These are phyloP conservation scores for Elachura formosa DNA, from an alignment of 2,113 vertebrate species.

Conservation along the genomic window DNA sequence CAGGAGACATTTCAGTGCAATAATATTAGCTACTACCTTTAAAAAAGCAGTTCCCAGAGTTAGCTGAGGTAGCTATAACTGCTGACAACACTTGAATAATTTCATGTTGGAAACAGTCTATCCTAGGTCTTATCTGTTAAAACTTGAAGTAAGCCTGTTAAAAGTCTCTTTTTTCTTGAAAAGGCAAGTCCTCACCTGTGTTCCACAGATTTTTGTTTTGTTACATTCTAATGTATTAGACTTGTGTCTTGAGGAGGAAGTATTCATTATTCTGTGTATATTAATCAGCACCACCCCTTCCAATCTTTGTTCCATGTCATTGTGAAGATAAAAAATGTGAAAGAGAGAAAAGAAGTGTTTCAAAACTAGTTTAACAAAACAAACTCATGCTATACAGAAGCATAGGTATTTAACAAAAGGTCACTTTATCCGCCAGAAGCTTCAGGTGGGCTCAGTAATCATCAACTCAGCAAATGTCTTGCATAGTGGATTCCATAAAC, in stretches of 20 bases:
- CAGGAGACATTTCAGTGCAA: background rate
- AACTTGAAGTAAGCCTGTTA: slow-evolving; percentile 32
- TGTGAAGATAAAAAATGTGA: slow-evolving; percentile 6
- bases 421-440: slow-evolving; percentile 24
- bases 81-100: slow-evolving; percentile 32
- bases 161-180: slow-evolving; percentile 44
- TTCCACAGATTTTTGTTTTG: slow-evolving; percentile 3
- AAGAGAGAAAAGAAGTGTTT: background rate
- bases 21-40: background rate
- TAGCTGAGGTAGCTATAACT: slow-evolving; percentile 51
- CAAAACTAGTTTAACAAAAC: background rate
- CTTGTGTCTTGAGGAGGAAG: slow-evolving; percentile 7
- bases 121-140: slow-evolving; percentile 42
- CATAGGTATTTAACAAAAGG: background rate
- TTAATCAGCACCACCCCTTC: background rate
- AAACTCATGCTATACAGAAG: background rate
- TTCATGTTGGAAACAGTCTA: slow-evolving; percentile 27
- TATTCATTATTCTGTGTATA: slow-evolving; percentile 20
- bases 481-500: slow-evolving; percentile 21
- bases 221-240: slow-evolving; percentile 33
- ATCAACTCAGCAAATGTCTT: slow-evolving; percentile 40
- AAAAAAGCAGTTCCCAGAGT: background rate
- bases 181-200: slow-evolving; percentile 38
- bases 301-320: background rate
- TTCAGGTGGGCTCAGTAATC: slow-evolving; percentile 48